Evolutionary conservation across 1,140 invertebrate species (phyloP), one percentile per base, ranked within the genome.

Genomic region (Drosophila suzukii): DNA sequence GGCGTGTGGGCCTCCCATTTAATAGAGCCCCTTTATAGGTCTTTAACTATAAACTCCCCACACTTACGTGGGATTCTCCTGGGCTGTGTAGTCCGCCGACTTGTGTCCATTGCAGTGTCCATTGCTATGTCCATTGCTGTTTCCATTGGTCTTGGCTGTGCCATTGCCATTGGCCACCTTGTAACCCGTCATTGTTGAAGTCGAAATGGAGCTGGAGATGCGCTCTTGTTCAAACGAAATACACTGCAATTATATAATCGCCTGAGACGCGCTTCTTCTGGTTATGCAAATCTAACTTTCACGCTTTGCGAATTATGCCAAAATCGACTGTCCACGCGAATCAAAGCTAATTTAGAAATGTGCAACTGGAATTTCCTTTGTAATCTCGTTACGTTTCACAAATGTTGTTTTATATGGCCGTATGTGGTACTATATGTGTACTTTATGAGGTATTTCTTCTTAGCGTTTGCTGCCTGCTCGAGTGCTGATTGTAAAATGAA

Each of bases 51-150:
- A n/a, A 30, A 15, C 13, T 30, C 20, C 12, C 24, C 17, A 3
- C 44, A 86, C 84, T 89, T 81, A 88, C 84, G 84, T 68, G 49
- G 82, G 60, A 39, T 74, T 74, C 73, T 89, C 84, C 36, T 63
- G 84, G 10, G 77, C 84, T 12, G 77, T 78, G 43, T 84, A 83
- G 6, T 80, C 84, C 10, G 51, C 54, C 17, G 51, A 8, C 15
- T 58, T 56, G 24, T 50, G 53, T 46, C 74, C 70, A 46, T 72
- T 86, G 72, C 15, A 51, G 56, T 53, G 53, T 43, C 74, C 70
- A 46, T 72, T 86, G 72, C 15, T 55, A 53, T 62, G 62, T 5
- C 57, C 50, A 43, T 55, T 57, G 44, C 1, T 49, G 27, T 1
- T 11, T 54, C 44, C 70, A 17, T 74, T 81, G 41, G 39, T 57